Conservation (phyloP, 2,888 invertebrate species). For the Xiphydria camelus region DNA sequence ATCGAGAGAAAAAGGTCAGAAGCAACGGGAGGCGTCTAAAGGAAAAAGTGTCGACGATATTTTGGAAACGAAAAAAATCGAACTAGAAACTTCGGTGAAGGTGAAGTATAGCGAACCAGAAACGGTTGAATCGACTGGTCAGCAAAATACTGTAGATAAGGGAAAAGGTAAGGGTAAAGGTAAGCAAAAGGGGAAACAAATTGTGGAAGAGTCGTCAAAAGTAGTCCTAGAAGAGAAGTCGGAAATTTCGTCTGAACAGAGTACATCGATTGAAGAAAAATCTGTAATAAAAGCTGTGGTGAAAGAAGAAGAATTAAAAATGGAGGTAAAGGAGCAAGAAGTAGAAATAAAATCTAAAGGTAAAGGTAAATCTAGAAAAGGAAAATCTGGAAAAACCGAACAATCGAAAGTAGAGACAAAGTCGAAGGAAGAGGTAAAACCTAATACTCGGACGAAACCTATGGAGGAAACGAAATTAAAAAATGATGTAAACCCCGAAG, state of each 20-base stretch:
- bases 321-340: conserved; percentile 11
- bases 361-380: conserved; percentile 6
- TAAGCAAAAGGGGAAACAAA: conserved; percentile 19
- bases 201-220: too few species aligned
- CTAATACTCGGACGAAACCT: conserved; percentile 11
- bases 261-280: conserved; percentile 24
- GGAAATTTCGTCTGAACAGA: conserved; percentile 51
- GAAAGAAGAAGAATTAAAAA: conserved; percentile 35
- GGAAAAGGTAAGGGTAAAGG: conserved; percentile 17
- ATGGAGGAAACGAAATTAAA: background rate
- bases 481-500: background rate
- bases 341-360: conserved; percentile 12
- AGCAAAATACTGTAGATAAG: conserved; percentile 9
- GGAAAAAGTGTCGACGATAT: too few species aligned
- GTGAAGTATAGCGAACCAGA: conserved; percentile 1
- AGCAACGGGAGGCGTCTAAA: too few species aligned
- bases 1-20: background rate
- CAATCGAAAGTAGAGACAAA: background rate
- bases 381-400: conserved; percentile 2
- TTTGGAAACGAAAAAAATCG: too few species aligned
- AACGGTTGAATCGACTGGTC: background rate
- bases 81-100: too few species aligned
- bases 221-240: conserved; percentile 53
- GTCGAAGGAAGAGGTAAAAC: conserved; percentile 9
- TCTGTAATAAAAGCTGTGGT: conserved; percentile 41